Base-by-base conservation (phyloP, 2,113 vertebrate species). In the Menidia beryllina region DNA sequence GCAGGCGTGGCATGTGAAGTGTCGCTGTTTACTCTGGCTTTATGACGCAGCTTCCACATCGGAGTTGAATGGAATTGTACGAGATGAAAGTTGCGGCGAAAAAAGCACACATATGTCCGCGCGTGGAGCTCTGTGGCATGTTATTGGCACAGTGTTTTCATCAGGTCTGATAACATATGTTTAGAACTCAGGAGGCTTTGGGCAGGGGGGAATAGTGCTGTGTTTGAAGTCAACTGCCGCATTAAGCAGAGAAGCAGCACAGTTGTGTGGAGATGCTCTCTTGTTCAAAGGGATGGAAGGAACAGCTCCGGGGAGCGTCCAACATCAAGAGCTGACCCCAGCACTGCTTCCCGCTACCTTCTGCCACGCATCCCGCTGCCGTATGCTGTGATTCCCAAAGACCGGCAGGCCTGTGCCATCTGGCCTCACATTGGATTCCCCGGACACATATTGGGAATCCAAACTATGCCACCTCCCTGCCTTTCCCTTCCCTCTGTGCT, bases 251-350 rank as follows among this genome's bases (percentile, higher is more conserved):
- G 86, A 65, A 77, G 75, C 62, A 67, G 84, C 75, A 77, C 75
- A 82, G 81, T 88, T 87, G 84, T 83, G 86, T 48, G 72, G 86
- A 84, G 86, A 91, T 79, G 86, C 84, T 86, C 88, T 83, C 86
- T 88, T 78, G 91, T 93, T 94, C 91, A 93, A 93, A 93, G 91
- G 76, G 81, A 87, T 90, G 85, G 86, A 83, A 84, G 87, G 88
- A 91, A 90, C 77, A 75, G 88, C 92, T 93, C 88, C 85, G 57
- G 90, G 91, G 89, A 90, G 82, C 72, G 88, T 85, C 82, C 88
- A 88, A 93, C 87, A 92, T 93, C 92, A 92, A 93, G 92, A 81
- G 88, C 76, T 91, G 90, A 92, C 92, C 92, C 88, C 85, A 78
- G 77, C 88, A 75, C 89, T 77, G 85, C 76, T 89, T 88, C 84